These are phyloP conservation scores for Brachyrhaphis roseni DNA, from an alignment of 2,797 vertebrate genomes.

Conservation along the genomic window DNA sequence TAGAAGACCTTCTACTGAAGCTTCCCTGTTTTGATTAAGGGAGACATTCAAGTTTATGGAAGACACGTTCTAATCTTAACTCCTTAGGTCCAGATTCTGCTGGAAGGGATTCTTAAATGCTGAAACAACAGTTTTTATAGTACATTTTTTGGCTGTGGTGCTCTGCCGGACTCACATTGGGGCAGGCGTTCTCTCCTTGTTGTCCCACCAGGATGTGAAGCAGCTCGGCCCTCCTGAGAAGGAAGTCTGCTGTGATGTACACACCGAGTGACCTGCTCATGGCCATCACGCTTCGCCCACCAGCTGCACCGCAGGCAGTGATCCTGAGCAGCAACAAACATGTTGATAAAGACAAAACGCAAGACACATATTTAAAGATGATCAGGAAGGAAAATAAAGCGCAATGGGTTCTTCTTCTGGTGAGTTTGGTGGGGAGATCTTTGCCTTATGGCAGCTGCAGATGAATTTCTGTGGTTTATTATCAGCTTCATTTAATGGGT, in stretches of 20 bases:
- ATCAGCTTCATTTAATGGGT: slow-evolving; percentile 59
- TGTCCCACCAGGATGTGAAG: slow-evolving; percentile 95
- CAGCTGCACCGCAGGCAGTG: slow-evolving; percentile 92
- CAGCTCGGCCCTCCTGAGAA: slow-evolving; percentile 86
- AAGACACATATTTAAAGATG: not conserved
- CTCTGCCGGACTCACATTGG: slow-evolving; percentile 85
- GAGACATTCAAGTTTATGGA: not conserved
- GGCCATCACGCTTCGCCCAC: slow-evolving; percentile 92
- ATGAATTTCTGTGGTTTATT: slow-evolving; percentile 68
- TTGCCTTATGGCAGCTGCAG: slow-evolving; percentile 71
- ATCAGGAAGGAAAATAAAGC: not conserved
- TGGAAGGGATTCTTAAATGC: not conserved
- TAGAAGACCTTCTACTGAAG: not conserved
- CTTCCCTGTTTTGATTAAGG: not conserved
- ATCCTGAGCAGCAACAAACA: slow-evolving; percentile 80
- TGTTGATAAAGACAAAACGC: not conserved
- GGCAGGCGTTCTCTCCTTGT: slow-evolving; percentile 94
- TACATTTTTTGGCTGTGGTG: not conserved
- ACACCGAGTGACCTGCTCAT: slow-evolving; percentile 89
- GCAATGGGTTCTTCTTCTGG: not conserved
- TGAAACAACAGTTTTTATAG: not conserved
- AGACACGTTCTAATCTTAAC: not conserved
- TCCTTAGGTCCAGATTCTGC: not conserved
- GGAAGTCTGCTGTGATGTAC: slow-evolving; percentile 90
- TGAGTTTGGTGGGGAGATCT: slow-evolving; percentile 58